Base-by-base conservation (phyloP, 2,888 invertebrate genomes). In the Meghimatium bilineatum region DNA sequence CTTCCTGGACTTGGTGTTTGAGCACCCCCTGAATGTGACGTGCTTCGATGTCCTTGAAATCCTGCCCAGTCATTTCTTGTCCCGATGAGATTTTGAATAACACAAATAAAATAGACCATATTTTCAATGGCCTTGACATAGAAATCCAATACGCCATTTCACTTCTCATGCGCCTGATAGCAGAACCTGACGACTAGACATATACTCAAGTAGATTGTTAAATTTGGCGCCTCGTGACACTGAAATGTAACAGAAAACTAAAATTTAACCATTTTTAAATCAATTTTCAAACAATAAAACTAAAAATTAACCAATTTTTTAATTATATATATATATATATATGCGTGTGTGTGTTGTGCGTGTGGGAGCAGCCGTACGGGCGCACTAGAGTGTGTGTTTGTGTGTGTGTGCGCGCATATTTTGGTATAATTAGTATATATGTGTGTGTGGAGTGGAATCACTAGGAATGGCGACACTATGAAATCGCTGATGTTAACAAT, bases 1-100 rank as follows among this genome's bases (percentile, higher is more conserved):
- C 79, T 72, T 38, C 36, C 29, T 66, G 69, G 49, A 63, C 32
- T 76, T 52, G 29, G 10, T 80, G 29, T 69, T 66, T 49, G n/a
- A 71, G 32, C 49, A 60, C 67, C 12, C n/a, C 38, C 23, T 69
- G 38, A 10, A 69, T 52, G 5, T 66, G 76, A 60, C 44, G 14
- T 0, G 63, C 81, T 34, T 44, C 60, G 14, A 83, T 60, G 8
- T 38, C 52, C 26, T 56, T 69, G 8, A 82, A 10, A 8, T 56
- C 36, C 23, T 82, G 32, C 26, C n/a, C 77, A 14, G 69, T n/a
- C 38, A 69, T 38, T 32, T 82, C 29, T 38, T 75, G 75, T 3
- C 1, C 17, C 29, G 66, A 52, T n/a, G 38, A 60, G 5, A 69
- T 12, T 5, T 34, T 17, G 14, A 69, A 14, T 1, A 74, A 3